phyloP scores from a whole-genome alignment of 2,113 vertebrate species.

The Tricholaema leucomelas region DNA sequence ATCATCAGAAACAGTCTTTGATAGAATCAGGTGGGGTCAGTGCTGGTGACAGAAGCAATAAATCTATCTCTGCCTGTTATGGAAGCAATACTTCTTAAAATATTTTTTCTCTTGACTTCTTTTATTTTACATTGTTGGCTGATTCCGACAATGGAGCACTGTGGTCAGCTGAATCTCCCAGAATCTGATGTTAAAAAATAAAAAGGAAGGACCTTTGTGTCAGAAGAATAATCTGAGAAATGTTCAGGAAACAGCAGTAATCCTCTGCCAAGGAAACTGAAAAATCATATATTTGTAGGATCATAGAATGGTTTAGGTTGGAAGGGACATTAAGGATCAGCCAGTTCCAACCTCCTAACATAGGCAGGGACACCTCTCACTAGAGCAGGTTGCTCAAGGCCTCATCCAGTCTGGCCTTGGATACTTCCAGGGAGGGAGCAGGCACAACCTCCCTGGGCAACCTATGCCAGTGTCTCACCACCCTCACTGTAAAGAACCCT shows the following conservation, averaged over 20 bases:
- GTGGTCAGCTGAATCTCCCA: conserved; percentile 58
- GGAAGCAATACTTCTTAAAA: conserved; percentile 66
- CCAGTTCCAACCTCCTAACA: too few species aligned
- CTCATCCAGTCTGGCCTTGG: too few species aligned
- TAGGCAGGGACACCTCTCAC: too few species aligned
- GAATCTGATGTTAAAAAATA: conserved; percentile 71
- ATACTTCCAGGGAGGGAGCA: too few species aligned
- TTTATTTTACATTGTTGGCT: conserved; percentile 53
- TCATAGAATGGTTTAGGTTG: too few species aligned
- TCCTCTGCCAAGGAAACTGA: neutral
- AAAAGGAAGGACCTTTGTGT: conserved; percentile 52
- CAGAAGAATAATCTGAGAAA: conserved; percentile 59
- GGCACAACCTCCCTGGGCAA: too few species aligned
- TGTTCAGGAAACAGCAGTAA: conserved; percentile 31
- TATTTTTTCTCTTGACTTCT: conserved; percentile 62
- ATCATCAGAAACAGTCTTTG: conserved; percentile 5
- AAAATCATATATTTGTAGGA: conserved; percentile 39
- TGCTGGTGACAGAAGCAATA: conserved; percentile 64
- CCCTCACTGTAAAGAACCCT: too few species aligned
- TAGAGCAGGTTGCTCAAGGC: too few species aligned
- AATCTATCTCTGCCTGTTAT: conserved; percentile 69
- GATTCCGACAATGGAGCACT: conserved; percentile 54
- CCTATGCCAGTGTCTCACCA: too few species aligned
- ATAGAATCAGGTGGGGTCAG: conserved; percentile 34
- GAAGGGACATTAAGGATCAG: too few species aligned